These are phyloP conservation scores for Deroplatys truncata DNA, from an alignment of 2,888 invertebrate species.

Conservation along the genomic window DNA sequence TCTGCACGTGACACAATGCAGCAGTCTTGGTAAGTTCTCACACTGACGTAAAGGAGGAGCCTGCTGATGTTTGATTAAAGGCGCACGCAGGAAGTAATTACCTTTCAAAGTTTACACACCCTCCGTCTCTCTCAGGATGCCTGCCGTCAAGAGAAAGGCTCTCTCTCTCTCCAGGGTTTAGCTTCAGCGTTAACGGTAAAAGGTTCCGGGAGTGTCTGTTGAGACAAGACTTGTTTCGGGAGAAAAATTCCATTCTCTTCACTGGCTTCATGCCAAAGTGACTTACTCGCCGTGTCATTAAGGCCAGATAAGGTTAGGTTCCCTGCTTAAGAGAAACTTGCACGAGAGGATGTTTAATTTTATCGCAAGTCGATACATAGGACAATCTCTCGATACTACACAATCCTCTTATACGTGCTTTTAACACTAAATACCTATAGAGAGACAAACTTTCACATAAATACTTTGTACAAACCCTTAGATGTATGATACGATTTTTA, in stretches of 20 bases:
- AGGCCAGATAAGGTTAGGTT: not conserved
- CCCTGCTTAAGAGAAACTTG: not conserved
- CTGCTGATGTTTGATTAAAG: conserved; percentile 17
- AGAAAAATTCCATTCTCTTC: not conserved
- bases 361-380: too few species aligned
- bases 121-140: not conserved
- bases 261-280: not conserved
- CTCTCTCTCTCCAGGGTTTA: not conserved
- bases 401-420: too few species aligned
- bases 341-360: too few species aligned
- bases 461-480: too few species aligned
- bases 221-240: not conserved
- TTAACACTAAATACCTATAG: too few species aligned
- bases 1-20: too few species aligned
- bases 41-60: too few species aligned
- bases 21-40: too few species aligned
- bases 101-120: conserved; percentile 19
- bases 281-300: not conserved
- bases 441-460: too few species aligned
- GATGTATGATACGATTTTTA: too few species aligned
- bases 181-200: not conserved
- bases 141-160: too few species aligned
- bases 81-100: conserved; percentile 16
- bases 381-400: too few species aligned
- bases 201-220: not conserved